Evolutionary conservation across 2,888 invertebrate species (phyloP).

Genomic region (Hipparchia semele): DNA sequence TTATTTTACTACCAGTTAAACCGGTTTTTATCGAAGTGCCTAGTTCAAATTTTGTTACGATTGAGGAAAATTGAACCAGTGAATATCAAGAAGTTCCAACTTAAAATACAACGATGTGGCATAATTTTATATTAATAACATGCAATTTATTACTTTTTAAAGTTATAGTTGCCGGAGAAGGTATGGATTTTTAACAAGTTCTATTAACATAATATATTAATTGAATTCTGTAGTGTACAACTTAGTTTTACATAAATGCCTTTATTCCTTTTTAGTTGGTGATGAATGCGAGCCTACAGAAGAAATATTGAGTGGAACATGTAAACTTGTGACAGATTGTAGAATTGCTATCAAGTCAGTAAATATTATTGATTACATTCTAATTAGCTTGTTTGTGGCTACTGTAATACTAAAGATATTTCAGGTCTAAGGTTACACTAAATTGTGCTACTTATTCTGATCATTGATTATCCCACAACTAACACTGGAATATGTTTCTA

Average conservation of each 20-base stretch:
- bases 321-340: slow-evolving; percentile 58
- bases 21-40: slow-evolving; percentile 17
- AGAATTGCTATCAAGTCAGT: slow-evolving; percentile 64
- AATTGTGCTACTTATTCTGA: no score
- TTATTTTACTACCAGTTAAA: slow-evolving; percentile 16
- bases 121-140: background rate
- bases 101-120: slow-evolving; percentile 1
- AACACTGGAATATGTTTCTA: background rate
- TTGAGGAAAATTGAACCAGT: slow-evolving; percentile 35
- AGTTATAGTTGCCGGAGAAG: slow-evolving; percentile 18
- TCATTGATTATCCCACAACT: background rate
- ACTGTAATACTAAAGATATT: no score
- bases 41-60: slow-evolving; percentile 27
- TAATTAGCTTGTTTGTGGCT: no score
- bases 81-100: background rate
- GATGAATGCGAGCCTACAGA: slow-evolving; percentile 59
- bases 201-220: background rate
- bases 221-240: background rate
- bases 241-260: background rate
- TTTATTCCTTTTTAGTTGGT: slow-evolving; percentile 53
- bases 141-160: slow-evolving; percentile 12
- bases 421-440: no score
- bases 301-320: slow-evolving; percentile 53
- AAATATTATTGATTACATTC: background rate
- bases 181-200: slow-evolving; percentile 1